Conservation (phyloP, 2,797 vertebrate genomes). For the Schizothorax lantsangensis region DNA sequence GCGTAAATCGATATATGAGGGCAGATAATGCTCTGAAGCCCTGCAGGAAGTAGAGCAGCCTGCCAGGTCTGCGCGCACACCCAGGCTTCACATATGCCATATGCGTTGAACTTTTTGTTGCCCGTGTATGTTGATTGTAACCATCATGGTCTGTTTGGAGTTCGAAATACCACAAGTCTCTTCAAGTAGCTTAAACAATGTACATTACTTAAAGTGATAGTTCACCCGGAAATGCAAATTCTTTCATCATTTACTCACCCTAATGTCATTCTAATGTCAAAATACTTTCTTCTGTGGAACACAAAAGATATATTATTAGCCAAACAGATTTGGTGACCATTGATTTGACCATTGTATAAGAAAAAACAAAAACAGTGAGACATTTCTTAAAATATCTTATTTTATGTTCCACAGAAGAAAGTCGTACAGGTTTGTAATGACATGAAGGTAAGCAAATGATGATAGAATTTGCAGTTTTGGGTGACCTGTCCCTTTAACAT, state of each 20-base stretch:
- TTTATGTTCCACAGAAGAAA: not conserved
- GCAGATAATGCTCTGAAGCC: constrained; percentile 14
- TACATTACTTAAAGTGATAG: not conserved
- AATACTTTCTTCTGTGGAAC: not conserved
- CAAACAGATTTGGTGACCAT: not conserved
- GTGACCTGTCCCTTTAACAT: not conserved
- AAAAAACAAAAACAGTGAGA: not conserved
- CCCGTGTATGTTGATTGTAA: not conserved
- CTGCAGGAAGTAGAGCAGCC: not conserved
- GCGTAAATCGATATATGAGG: constrained; percentile 56
- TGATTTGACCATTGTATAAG: not conserved
- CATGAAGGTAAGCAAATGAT: not conserved
- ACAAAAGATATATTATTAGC: not conserved
- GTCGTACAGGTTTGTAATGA: not conserved
- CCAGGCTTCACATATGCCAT: not conserved
- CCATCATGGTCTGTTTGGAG: not conserved
- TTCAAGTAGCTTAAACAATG: not conserved
- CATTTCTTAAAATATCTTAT: not conserved
- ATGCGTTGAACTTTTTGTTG: not conserved
- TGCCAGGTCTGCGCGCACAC: not conserved
- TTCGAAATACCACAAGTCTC: not conserved
- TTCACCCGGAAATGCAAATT: not conserved
- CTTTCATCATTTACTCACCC: not conserved
- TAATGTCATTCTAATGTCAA: not conserved
- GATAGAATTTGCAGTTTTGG: not conserved